These are phyloP conservation scores for Microctenopoma lineatum DNA, from an alignment of 2,797 vertebrate species.

Conservation along the genomic window DNA sequence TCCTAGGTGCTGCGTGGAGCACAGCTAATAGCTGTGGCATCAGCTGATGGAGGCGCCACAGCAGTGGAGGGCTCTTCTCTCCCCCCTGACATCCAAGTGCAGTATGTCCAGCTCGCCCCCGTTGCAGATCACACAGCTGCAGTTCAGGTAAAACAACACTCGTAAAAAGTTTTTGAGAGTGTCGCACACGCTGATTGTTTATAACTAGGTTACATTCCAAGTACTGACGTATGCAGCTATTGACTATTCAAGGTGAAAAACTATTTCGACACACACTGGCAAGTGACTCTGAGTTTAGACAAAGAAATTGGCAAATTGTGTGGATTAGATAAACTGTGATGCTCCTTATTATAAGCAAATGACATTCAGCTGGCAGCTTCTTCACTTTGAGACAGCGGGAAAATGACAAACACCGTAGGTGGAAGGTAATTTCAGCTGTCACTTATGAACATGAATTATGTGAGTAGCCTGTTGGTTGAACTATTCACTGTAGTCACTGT, in stretches of 20 bases:
- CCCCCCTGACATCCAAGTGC: conserved; percentile 97
- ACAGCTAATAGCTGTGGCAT: conserved; percentile 96
- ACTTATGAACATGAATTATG: too few species aligned
- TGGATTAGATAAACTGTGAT: too few species aligned
- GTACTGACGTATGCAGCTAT: conserved; percentile 9
- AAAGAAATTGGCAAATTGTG: too few species aligned
- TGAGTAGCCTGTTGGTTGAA: too few species aligned
- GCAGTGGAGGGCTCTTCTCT: conserved; percentile 91
- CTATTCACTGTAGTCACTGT: too few species aligned
- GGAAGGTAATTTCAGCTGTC: too few species aligned
- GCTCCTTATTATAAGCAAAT: too few species aligned
- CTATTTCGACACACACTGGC: too few species aligned
- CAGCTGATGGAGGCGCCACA: conserved; percentile 88
- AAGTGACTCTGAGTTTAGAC: too few species aligned
- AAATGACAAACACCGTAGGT: too few species aligned
- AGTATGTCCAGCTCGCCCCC: conserved; percentile 95
- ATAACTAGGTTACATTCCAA: conserved; percentile 25
- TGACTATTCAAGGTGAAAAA: conserved; percentile 34
- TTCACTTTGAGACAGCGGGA: too few species aligned
- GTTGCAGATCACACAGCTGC: conserved; percentile 89
- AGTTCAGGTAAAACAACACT: conserved; percentile 84
- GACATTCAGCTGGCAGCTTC: too few species aligned
- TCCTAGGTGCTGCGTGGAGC: conserved; percentile 93
- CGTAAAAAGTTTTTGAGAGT: conserved; percentile 2
- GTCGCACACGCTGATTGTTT: conserved; percentile 24